These are phyloP conservation scores for Drosophila athabasca DNA, from an alignment of 1,140 invertebrate species.

Conservation along the genomic window DNA sequence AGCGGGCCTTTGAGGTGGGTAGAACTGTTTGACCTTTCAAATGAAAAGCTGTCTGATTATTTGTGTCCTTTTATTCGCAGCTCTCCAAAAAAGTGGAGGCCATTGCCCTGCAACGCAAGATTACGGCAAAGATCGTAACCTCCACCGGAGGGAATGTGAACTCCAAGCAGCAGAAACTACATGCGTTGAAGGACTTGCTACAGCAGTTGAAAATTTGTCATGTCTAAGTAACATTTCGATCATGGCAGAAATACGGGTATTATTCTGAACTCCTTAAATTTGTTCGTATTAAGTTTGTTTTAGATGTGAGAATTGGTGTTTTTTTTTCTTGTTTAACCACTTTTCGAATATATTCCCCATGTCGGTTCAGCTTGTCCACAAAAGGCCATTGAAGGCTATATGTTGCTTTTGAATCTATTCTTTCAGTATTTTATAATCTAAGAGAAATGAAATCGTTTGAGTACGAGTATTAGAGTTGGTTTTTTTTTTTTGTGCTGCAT, in stretches of 20 bases:
- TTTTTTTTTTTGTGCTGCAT: no score
- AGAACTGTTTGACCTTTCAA: background rate
- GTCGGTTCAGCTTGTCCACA: no score
- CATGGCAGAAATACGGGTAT: no score
- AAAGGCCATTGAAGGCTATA: slow-evolving; percentile 34
- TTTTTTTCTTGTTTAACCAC: no score
- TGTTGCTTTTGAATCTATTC: slow-evolving; percentile 21
- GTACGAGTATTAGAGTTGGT: no score
- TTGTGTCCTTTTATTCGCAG: slow-evolving; percentile 33
- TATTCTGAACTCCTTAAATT: no score
- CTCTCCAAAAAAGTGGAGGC: slow-evolving; percentile 82
- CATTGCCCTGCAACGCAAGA: slow-evolving; percentile 75
- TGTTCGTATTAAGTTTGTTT: no score
- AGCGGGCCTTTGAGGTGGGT: slow-evolving; percentile 85
- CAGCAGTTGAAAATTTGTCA: slow-evolving; percentile 70
- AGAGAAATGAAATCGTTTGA: background rate
- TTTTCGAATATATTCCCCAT: no score
- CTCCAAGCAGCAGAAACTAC: slow-evolving; percentile 36
- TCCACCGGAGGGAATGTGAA: slow-evolving; percentile 27
- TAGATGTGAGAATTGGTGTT: no score
- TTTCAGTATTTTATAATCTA: slow-evolving; percentile 13
- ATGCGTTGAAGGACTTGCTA: slow-evolving; percentile 62
- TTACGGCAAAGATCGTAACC: slow-evolving; percentile 69
- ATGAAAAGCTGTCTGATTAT: background rate
- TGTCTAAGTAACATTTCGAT: slow-evolving; percentile 26